Conservation (phyloP, 2,797 vertebrate species). For the Gorsachius magnificus region DNA sequence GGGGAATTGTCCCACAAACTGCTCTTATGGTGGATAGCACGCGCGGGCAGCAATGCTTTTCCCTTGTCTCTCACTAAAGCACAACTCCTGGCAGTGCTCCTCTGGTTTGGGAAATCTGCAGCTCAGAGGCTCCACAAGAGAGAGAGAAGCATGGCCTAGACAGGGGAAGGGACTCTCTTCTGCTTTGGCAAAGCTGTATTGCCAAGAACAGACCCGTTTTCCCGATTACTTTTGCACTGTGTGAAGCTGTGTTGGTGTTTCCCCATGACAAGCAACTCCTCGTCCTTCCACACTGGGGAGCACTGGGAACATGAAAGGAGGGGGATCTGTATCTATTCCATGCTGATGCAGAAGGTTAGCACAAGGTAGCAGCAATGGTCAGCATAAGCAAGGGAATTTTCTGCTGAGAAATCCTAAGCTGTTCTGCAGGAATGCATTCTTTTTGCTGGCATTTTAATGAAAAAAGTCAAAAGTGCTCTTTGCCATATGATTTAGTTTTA, state of each 20-base stretch:
- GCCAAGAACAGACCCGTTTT: background rate
- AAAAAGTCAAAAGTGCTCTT: background rate
- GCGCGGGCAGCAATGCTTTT: background rate
- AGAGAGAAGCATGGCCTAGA: background rate
- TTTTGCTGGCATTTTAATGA: background rate
- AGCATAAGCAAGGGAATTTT: rapidly evolving
- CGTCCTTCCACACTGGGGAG: background rate
- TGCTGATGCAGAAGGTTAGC: background rate
- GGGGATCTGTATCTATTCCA: background rate
- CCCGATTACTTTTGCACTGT: background rate
- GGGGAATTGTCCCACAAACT: background rate
- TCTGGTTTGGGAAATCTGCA: background rate
- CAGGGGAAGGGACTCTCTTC: background rate
- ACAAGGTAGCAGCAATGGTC: background rate
- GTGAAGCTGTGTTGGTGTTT: background rate
- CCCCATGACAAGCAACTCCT: background rate
- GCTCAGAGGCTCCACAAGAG: background rate
- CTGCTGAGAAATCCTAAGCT: background rate
- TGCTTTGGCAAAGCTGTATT: background rate
- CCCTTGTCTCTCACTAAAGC: background rate
- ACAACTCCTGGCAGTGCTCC: background rate
- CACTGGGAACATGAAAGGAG: background rate
- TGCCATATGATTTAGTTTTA: background rate
- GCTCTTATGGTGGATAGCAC: background rate
- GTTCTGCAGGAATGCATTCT: background rate